Base-by-base conservation (phyloP, 2,888 invertebrate species). In the Spodoptera littoralis region DNA sequence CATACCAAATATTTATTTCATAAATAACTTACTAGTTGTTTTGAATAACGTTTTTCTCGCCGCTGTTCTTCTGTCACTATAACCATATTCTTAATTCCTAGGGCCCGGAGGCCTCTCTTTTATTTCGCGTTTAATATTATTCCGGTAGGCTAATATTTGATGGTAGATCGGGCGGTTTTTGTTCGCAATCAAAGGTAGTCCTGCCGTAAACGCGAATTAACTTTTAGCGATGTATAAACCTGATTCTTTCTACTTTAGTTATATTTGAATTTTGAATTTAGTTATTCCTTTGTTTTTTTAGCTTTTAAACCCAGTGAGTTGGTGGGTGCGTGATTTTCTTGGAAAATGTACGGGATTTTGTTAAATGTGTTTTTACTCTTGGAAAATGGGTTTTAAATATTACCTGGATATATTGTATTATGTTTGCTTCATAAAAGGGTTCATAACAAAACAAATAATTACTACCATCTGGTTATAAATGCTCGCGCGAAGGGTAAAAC, bases 41-140 rank as follows among this genome's bases (percentile, higher is more conserved):
- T 18, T 1, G 18, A 18, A 18, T 18, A 18, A 18, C 18, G 18
- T 1, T 18, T 18, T 11, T 43, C 22, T 48, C 0, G 0, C 42
- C 75, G 56, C 65, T 70, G 9, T 11, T 8, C 11, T 3, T 6
- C 4, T 3, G 3, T 4, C 11, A 58, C 6, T 30, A 24, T 75
- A 42, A 2, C 42, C 30, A 9, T 0, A 0, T 4, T 47, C 36
- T 54, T 57, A 70, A 71, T 78, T 76, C 60, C 24, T 55, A 54
- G 49, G n/a, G 60, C 65, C 79, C 65, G 56, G 65, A 71, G 65
- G 71, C 71, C 56, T 65, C 65, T 60, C 71, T 72, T 72, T 75
- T 77, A 75, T 75, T 75, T 73, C 49, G 61, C 69, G 62, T 75
- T 75, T 73, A 72, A 73, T 77, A 76, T 75, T 75, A 75, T 75